These are phyloP conservation scores for Sebastes hubbsi DNA, from an alignment of 2,797 vertebrate genomes.

Conservation along the genomic window DNA sequence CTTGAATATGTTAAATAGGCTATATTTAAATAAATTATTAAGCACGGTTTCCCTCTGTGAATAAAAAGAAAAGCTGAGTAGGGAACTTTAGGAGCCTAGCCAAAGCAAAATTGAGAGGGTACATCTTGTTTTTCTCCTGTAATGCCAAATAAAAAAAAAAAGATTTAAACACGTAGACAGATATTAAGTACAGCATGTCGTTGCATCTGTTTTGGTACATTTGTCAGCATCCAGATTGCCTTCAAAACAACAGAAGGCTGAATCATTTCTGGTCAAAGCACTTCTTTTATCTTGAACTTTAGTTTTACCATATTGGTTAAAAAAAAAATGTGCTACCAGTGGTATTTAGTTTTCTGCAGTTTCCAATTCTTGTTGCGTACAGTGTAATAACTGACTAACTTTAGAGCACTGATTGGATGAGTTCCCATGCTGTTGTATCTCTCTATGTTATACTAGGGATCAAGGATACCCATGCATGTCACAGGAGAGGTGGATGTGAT, in stretches of 20 bases:
- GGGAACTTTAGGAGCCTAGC: neutral
- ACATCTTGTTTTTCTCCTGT: neutral
- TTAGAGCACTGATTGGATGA: neutral
- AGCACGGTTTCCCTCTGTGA: neutral
- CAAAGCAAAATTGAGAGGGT: neutral
- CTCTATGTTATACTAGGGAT: neutral
- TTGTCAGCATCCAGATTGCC: neutral
- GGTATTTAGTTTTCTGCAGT: neutral
- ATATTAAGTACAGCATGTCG: neutral
- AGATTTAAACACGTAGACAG: neutral
- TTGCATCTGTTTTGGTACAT: neutral
- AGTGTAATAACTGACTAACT: neutral
- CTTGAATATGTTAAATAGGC: conserved; percentile 28
- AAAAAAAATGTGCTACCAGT: neutral
- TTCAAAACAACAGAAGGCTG: neutral
- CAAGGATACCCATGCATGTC: neutral
- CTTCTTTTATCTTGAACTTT: neutral
- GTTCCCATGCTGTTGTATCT: neutral
- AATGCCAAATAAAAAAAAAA: neutral
- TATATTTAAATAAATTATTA: conserved; percentile 24
- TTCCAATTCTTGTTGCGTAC: neutral
- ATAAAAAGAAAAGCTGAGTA: conserved; percentile 13
- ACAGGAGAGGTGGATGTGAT: neutral
- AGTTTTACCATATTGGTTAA: neutral
- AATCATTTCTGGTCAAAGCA: neutral